Evolutionary conservation across 2,113 vertebrate genomes (phyloP).

Genomic region (Syngnathoides biaculeatus): DNA sequence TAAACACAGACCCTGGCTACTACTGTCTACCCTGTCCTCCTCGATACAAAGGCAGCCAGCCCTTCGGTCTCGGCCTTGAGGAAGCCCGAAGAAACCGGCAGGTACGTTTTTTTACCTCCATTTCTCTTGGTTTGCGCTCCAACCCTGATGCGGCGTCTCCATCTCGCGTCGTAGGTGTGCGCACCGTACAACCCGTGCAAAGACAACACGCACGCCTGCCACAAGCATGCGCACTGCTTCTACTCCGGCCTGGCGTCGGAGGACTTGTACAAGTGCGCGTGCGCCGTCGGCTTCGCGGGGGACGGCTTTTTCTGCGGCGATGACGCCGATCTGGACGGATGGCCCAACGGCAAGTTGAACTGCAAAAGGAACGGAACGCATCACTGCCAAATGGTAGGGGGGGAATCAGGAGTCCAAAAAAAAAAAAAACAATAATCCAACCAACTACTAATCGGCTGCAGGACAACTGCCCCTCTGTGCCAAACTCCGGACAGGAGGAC

Average conservation of each 20-base stretch:
- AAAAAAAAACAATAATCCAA: not conserved
- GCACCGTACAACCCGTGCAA: constrained; percentile 93
- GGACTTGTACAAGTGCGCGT: constrained; percentile 89
- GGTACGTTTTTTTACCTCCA: constrained; percentile 48
- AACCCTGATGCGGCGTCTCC: not conserved
- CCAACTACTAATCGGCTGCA: constrained; percentile 49
- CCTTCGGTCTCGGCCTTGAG: constrained; percentile 83
- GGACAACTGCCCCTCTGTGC: constrained; percentile 93
- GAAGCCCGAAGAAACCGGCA: constrained; percentile 81
- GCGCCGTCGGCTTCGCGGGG: constrained; percentile 88
- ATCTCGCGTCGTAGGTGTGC: constrained; percentile 76
- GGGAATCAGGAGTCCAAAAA: not conserved
- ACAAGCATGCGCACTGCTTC: constrained; percentile 82
- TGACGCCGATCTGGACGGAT: constrained; percentile 94
- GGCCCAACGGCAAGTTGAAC: constrained; percentile 86
- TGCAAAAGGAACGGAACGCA: constrained; percentile 89
- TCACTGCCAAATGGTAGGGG: constrained; percentile 84
- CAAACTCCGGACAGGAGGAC: constrained; percentile 96
- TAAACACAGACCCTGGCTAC: constrained; percentile 94
- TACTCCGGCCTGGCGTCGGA: constrained; percentile 90
- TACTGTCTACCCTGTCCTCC: constrained; percentile 91
- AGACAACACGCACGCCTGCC: constrained; percentile 89
- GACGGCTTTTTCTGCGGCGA: constrained; percentile 92
- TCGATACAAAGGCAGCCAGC: constrained; percentile 87
- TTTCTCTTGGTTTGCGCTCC: not conserved